phyloP scores from a whole-genome alignment of 2,888 invertebrate genomes.

The Amiota minor region DNA sequence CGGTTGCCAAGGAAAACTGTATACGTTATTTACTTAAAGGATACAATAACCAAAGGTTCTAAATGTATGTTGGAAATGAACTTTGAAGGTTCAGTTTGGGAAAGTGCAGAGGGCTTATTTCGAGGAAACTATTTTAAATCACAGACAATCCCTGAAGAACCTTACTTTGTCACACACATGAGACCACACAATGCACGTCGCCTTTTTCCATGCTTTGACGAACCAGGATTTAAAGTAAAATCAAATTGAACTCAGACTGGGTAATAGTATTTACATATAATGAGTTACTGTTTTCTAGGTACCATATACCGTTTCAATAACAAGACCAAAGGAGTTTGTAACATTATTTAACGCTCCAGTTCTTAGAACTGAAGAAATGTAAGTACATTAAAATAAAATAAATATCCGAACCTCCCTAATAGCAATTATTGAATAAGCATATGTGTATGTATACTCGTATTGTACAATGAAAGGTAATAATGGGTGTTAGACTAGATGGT shows the following conservation, averaged over 20 bases:
- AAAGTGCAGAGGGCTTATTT: slow-evolving; percentile 81
- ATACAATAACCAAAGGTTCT: slow-evolving; percentile 76
- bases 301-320: slow-evolving; percentile 79
- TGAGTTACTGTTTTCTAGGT: slow-evolving; percentile 76
- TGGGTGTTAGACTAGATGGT: no score
- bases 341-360: slow-evolving; percentile 81
- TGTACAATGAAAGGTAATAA: no score
- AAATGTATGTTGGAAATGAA: slow-evolving; percentile 78
- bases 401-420: no score
- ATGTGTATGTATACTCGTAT: no score
- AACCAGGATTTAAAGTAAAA: slow-evolving; percentile 82
- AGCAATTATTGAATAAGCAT: no score
- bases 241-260: not conserved
- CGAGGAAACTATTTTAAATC: slow-evolving; percentile 77
- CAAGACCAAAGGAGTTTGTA: slow-evolving; percentile 76
- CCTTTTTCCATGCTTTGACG: slow-evolving; percentile 88
- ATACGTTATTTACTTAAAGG: slow-evolving; percentile 77
- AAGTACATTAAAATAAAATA: no score
- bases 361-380: slow-evolving; percentile 77
- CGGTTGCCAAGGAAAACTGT: slow-evolving; percentile 78
- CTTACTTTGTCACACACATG: slow-evolving; percentile 81
- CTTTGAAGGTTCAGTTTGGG: slow-evolving; percentile 80
- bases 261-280: not conserved
- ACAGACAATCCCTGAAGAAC: slow-evolving; percentile 69
- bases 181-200: slow-evolving; percentile 83